Conservation (phyloP, 1,140 invertebrate species). For the Eueides isabella region DNA sequence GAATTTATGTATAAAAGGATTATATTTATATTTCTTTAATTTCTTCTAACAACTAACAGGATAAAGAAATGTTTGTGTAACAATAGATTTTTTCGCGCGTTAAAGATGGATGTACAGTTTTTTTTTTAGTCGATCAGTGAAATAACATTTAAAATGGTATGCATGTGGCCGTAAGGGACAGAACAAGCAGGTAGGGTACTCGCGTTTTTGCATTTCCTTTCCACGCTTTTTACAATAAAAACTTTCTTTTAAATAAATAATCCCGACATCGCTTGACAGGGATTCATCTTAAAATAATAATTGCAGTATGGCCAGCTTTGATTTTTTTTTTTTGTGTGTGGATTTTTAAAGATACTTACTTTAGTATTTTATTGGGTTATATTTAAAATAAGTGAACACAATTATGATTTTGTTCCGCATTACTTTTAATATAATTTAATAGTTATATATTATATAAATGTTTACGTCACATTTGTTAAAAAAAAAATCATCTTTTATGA, state of each 20-base stretch:
- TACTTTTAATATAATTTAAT: not conserved
- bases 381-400: not conserved
- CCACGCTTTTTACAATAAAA: constrained; percentile 79
- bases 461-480: not conserved
- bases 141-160: constrained; percentile 55
- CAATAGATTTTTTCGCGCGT: constrained; percentile 59
- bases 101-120: constrained; percentile 60
- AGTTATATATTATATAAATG: not conserved
- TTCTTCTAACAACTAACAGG: constrained; percentile 43
- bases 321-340: constrained; percentile 46
- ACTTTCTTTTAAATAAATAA: constrained; percentile 83
- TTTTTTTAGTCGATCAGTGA: constrained; percentile 63
- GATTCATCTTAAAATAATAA: constrained; percentile 80
- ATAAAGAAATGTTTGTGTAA: constrained; percentile 59
- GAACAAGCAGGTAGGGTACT: constrained; percentile 62
- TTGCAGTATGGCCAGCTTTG: constrained; percentile 58
- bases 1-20: constrained; percentile 58
- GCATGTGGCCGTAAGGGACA: constrained; percentile 74
- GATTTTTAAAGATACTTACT: constrained; percentile 18
- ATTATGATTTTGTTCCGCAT: not conserved
- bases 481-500: constrained; percentile 28
- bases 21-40: constrained; percentile 56
- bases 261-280: constrained; percentile 75
- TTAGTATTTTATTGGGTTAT: constrained; percentile 28
- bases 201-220: constrained; percentile 81